A percentile compares a stretch with the other conserved stretches of the same genome.
Evolutionary conservation across 2,888 invertebrate species (phyloP).

Genomic region (Craniophora ligustri): DNA sequence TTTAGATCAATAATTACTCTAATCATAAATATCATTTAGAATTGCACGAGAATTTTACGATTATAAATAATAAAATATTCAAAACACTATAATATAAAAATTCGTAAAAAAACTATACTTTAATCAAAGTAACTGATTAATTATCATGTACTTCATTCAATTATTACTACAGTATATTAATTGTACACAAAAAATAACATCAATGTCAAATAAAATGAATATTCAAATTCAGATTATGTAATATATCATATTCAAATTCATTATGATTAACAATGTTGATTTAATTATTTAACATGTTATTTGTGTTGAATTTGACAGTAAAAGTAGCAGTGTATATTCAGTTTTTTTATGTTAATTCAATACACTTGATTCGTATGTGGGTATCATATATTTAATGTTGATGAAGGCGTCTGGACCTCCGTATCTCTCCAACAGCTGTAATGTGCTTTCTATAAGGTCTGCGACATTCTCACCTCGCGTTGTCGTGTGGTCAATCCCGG

Average conservation of each 20-base stretch:
- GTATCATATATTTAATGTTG: slow-evolving; percentile 99
- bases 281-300: slow-evolving; percentile 7
- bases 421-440: slow-evolving; percentile 96
- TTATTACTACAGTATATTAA: neutral
- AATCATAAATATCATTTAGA: neutral
- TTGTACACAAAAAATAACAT: slow-evolving; percentile 6
- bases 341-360: slow-evolving; percentile 87
- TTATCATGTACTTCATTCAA: slow-evolving; percentile 2
- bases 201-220: slow-evolving; percentile 17
- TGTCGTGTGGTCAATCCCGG: slow-evolving; percentile 96
- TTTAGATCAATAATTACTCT: slow-evolving; percentile 11
- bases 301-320: slow-evolving; percentile 19
- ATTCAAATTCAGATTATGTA: too few relatives aligned
- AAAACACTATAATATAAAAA: slow-evolving; percentile 1
- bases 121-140: slow-evolving; percentile 14
- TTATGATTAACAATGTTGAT: slow-evolving; percentile 4
- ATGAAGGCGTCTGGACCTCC: slow-evolving; percentile 99
- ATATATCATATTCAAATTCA: too few relatives aligned
- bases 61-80: slow-evolving; percentile 3
- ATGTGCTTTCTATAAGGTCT: slow-evolving; percentile 96
- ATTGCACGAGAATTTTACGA: slow-evolving; percentile 18
- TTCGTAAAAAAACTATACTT: slow-evolving; percentile 3
- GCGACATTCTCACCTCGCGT: slow-evolving; percentile 95
- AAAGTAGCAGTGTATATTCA: slow-evolving; percentile 5
- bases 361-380: slow-evolving; percentile 98